These are phyloP conservation scores for Sarcophaga carnaria DNA, from an alignment of 2,888 invertebrate genomes.

Conservation along the genomic window DNA sequence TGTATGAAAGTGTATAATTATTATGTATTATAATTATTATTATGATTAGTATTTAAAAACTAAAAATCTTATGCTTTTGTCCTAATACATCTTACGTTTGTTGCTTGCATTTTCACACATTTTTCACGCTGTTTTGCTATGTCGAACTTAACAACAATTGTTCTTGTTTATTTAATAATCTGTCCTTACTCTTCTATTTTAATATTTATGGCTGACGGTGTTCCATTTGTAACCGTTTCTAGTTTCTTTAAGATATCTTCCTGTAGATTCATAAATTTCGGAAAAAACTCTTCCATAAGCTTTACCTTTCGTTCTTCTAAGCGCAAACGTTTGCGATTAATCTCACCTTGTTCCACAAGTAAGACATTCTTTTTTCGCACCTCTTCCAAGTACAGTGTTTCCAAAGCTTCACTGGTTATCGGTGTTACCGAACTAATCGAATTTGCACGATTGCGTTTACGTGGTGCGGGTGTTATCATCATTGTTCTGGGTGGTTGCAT, in stretches of 20 bases:
- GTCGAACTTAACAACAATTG: constrained; percentile 51
- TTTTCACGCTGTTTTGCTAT: neutral
- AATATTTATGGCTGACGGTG: constrained; percentile 29
- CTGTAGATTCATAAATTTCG: constrained; percentile 77
- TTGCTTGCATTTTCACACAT: neutral
- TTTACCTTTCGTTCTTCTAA: constrained; percentile 77
- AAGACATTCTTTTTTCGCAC: constrained; percentile 76
- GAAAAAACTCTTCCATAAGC: constrained; percentile 76
- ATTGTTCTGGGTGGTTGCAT: constrained; percentile 64
- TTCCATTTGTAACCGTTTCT: constrained; percentile 49
- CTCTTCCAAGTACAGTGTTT: constrained; percentile 75
- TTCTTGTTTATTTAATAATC: constrained; percentile 4
- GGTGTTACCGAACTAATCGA: constrained; percentile 29
- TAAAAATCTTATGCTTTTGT: constrained; percentile 25
- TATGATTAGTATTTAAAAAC: constrained; percentile 25
- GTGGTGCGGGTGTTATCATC: constrained; percentile 46
- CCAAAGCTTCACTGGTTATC: constrained; percentile 72
- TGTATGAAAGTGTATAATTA: no score
- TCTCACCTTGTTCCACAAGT: constrained; percentile 76
- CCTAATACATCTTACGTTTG: constrained; percentile 49
- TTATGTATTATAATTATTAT: constrained; percentile 1
- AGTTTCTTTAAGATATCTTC: constrained; percentile 74
- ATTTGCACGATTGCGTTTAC: constrained; percentile 61
- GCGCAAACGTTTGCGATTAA: constrained; percentile 75
- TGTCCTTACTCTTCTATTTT: neutral